These are phyloP conservation scores for Cheirogaleus medius DNA, from an alignment of 2,113 vertebrate genomes.

Conservation along the genomic window DNA sequence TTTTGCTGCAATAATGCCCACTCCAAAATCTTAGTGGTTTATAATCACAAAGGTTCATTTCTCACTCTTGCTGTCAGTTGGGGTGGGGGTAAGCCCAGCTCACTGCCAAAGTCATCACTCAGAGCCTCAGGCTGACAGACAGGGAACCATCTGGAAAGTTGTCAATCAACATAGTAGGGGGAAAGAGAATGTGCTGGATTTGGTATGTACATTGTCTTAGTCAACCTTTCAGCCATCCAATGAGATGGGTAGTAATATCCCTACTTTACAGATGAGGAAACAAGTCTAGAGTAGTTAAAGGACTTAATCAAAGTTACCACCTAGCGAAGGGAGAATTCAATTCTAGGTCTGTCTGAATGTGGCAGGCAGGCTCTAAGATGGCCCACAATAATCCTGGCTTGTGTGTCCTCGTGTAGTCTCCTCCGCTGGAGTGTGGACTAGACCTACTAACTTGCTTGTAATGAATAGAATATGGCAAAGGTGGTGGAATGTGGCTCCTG, in stretches of 20 bases:
- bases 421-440: not conserved
- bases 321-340: not conserved
- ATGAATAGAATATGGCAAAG: not conserved
- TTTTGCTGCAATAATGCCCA: not conserved
- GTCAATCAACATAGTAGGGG: not conserved
- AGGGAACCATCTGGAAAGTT: not conserved
- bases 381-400: not conserved
- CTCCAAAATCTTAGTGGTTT: not conserved
- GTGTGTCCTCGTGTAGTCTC: not conserved
- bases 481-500: not conserved
- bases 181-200: not conserved
- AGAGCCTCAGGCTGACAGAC: not conserved
- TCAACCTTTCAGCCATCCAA: not conserved
- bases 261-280: not conserved
- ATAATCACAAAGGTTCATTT: not conserved
- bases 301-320: not conserved
- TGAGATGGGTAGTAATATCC: not conserved
- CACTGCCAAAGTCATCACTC: not conserved
- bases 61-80: not conserved
- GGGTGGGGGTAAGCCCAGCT: not conserved
- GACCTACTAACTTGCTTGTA: not conserved
- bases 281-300: not conserved
- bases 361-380: not conserved
- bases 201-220: not conserved
- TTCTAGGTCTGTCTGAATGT: not conserved